Conservation (phyloP, 2,113 vertebrate species). For the Megalops atlanticus region DNA sequence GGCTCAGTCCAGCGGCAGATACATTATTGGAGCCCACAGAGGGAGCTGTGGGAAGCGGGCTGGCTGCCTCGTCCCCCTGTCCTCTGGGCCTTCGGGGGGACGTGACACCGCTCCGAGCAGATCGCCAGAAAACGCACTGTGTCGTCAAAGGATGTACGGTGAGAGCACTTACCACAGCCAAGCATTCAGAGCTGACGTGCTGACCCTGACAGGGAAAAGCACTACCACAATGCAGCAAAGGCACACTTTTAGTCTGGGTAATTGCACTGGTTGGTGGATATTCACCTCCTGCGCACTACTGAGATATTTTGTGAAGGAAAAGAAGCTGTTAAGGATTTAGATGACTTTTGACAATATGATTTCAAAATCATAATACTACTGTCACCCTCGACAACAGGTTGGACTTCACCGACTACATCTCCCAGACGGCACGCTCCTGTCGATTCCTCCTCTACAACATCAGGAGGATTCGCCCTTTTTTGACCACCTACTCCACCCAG, state of each 20-base stretch:
- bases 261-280: slow-evolving; percentile 74
- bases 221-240: slow-evolving; percentile 80
- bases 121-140: slow-evolving; percentile 80
- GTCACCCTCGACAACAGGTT: no score
- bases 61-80: slow-evolving; percentile 63
- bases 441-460: no score
- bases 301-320: slow-evolving; percentile 48
- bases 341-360: background rate
- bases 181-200: slow-evolving; percentile 84
- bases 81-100: slow-evolving; percentile 60
- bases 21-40: slow-evolving; percentile 64
- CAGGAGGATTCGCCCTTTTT: no score
- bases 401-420: no score
- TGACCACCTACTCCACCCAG: no score
- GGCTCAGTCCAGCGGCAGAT: slow-evolving; percentile 56
- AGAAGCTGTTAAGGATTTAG: background rate
- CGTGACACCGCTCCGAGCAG: slow-evolving; percentile 73
- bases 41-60: slow-evolving; percentile 73
- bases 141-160: slow-evolving; percentile 87
- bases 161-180: slow-evolving; percentile 83
- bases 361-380: no score
- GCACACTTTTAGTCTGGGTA: slow-evolving; percentile 76
- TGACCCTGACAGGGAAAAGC: slow-evolving; percentile 85
- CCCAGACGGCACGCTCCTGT: no score
- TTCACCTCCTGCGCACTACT: slow-evolving; percentile 50